phyloP scores from a whole-genome alignment of 2,888 invertebrate genomes.

The Lordiphosa fenestrarum region DNA sequence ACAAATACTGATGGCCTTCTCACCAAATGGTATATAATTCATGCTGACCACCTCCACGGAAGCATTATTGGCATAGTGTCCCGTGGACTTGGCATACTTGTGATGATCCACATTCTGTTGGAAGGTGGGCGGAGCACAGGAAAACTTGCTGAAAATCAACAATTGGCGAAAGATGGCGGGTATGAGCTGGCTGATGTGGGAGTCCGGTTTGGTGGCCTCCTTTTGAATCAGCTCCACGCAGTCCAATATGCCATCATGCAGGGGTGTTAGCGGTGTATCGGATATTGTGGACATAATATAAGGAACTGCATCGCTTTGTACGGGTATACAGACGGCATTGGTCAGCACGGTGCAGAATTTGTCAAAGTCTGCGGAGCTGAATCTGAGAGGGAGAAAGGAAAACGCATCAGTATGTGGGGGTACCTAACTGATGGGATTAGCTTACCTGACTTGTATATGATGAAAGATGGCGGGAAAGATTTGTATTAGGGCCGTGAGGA shows the following conservation, averaged over 20 bases:
- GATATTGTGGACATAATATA: constrained; percentile 90
- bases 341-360: constrained; percentile 89
- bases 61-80: constrained; percentile 75
- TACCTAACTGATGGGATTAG: no score
- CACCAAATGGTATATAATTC: constrained; percentile 93
- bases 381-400: constrained; percentile 48
- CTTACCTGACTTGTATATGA: constrained; percentile 88
- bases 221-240: constrained; percentile 93
- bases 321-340: constrained; percentile 89
- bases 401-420: no score
- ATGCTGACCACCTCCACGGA: constrained; percentile 88
- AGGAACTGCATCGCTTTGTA: constrained; percentile 89
- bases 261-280: constrained; percentile 89
- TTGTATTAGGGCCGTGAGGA: constrained; percentile 95
- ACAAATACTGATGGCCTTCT: constrained; percentile 87
- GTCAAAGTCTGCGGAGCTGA: constrained; percentile 85
- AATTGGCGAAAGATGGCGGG: constrained; percentile 86
- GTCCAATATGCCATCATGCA: constrained; percentile 92
- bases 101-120: constrained; percentile 80
- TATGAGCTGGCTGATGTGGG: constrained; percentile 84
- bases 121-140: constrained; percentile 84
- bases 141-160: constrained; percentile 85
- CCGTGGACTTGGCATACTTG: constrained; percentile 81
- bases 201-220: constrained; percentile 83
- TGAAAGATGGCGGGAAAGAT: constrained; percentile 97